Base-by-base conservation (phyloP, 2,113 vertebrate species). In the Nyctereutes procyonoides region DNA sequence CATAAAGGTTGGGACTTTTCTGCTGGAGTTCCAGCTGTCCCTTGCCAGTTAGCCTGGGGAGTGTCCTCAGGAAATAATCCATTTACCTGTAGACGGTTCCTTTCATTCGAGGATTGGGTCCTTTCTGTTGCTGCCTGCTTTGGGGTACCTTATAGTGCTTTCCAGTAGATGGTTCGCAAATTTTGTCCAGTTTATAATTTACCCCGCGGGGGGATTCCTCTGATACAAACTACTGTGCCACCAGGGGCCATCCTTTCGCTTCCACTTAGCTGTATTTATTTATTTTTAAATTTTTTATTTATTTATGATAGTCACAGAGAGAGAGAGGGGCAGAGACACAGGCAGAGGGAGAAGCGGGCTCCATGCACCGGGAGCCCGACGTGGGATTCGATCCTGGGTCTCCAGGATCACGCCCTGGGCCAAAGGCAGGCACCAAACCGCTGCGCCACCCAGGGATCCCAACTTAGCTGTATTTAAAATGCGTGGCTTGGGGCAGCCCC, bases 121-220 rank as follows among this genome's bases (percentile, higher is more conserved):
- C 9, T 77, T 90, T 74, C 51, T 3, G 13, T 74, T 84, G 88
- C 30, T 88, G 43, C 35, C n/a, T 81, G 28, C 17, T 56, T 88
- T 86, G n/a, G 16, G 32, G 51, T 26, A 80, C n/a, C 77, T 69
- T 17, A 35, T 22, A 24, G 53, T n/a, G 35, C 60, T 83, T 97
- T 90, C 43, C 82, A 93, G 35, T 73, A n/a, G n/a, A 11, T 48
- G 17, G 74, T 86, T 84, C 79, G 43, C 62, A 43, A 19, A 14
- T 92, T 95, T 90, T 95, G 43, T 84, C 51, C 55, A 87, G 55
- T 89, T 89, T 62, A 51, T 63, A 5, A 74, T 22, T 69, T 67
- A 71, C 55, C 13, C 73, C 17, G 0, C 15, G 16, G 56, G 11
- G 16, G 5, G 55, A 48, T 43, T 97, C 53, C 62, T 79, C 5